Evolutionary conservation across 2,888 invertebrate genomes (phyloP).

Genomic region (Dolomedes plantarius): DNA sequence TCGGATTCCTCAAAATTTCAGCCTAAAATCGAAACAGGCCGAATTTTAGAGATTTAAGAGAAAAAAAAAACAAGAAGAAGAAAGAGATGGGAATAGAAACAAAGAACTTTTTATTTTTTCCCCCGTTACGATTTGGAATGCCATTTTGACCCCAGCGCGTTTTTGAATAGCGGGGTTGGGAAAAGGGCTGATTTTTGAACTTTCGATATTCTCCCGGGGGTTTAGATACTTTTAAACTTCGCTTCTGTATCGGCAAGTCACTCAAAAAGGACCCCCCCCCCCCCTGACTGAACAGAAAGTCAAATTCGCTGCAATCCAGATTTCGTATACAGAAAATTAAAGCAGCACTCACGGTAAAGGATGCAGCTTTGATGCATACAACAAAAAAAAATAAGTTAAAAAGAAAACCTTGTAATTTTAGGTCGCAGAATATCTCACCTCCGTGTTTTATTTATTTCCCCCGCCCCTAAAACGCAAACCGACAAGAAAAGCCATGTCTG

Average conservation of each 20-base stretch:
- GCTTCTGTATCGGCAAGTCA: constrained; percentile 69
- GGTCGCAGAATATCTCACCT: constrained; percentile 1
- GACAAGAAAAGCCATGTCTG: neutral
- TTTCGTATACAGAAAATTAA: constrained; percentile 2
- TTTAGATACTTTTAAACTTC: constrained; percentile 67
- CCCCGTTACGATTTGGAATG: neutral
- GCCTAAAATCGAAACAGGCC: constrained; percentile 31
- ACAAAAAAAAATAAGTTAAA: neutral
- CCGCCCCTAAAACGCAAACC: neutral
- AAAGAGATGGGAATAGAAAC: too few species aligned
- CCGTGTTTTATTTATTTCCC: constrained; percentile 1
- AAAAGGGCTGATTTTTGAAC: neutral
- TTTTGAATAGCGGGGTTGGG: neutral
- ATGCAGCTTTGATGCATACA: neutral
- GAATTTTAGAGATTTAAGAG: constrained; percentile 33
- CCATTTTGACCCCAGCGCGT: constrained; percentile 6
- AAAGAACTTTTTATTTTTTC: neutral
- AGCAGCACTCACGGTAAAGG: neutral
- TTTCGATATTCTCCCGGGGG: constrained; percentile 43
- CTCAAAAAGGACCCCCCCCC: constrained; percentile 35
- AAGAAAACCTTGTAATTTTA: neutral
- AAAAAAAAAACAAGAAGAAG: neutral
- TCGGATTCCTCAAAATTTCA: neutral
- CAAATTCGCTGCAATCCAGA: neutral
- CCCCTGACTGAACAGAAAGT: neutral